Evolutionary conservation across 2,113 vertebrate genomes (phyloP).

Genomic region (Percopsis transmontana): DNA sequence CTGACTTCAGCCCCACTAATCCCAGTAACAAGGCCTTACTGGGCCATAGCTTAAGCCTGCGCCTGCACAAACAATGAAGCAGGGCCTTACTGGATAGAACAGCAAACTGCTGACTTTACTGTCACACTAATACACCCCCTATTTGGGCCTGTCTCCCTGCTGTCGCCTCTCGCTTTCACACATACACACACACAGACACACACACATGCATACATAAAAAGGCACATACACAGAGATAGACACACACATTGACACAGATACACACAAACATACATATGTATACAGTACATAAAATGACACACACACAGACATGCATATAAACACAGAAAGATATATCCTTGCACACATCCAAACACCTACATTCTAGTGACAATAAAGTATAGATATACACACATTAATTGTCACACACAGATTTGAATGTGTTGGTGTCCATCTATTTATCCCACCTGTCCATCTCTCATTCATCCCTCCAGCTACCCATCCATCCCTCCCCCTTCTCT

Average conservation of each 20-base stretch:
- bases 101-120: conserved; percentile 81
- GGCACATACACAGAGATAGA: neutral
- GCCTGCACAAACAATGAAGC: conserved; percentile 68
- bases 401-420: neutral
- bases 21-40: conserved; percentile 72
- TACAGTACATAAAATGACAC: neutral
- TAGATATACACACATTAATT: no score
- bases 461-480: neutral
- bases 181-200: conserved; percentile 10
- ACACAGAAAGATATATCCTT: conserved; percentile 9
- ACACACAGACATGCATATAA: conserved; percentile 3
- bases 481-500: neutral
- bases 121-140: conserved; percentile 64
- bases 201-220: neutral
- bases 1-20: conserved; percentile 71
- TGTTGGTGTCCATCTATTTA: neutral
- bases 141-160: conserved; percentile 64
- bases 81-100: conserved; percentile 67
- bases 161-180: conserved; percentile 29
- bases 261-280: conserved; percentile 35
- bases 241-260: conserved; percentile 14
- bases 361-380: no score
- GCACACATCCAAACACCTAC: neutral
- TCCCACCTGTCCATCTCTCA: conserved; percentile 2
- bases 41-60: conserved; percentile 69